Percentiles rank a stretch among this genome's conserved stretches.
These are phyloP conservation scores for Amiota minor DNA, from an alignment of 2,888 invertebrate genomes.

Conservation along the genomic window DNA sequence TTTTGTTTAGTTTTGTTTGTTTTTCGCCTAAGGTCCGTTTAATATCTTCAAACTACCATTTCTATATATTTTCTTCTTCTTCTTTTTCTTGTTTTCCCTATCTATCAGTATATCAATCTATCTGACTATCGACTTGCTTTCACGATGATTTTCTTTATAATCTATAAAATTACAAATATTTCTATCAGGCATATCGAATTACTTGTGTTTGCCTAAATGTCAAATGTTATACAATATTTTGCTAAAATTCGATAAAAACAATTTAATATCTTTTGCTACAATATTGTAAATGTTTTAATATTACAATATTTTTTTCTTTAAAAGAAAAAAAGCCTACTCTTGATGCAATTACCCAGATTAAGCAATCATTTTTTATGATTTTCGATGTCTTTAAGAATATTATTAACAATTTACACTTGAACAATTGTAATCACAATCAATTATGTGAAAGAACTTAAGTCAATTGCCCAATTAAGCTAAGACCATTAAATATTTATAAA, in stretches of 20 bases:
- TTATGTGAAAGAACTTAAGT: conserved; percentile 24
- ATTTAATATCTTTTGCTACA: too few relatives aligned
- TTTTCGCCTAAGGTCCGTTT: conserved; percentile 57
- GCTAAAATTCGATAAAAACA: too few relatives aligned
- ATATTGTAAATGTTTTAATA: too few relatives aligned
- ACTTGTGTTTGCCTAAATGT: conserved; percentile 50
- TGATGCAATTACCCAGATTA: too few relatives aligned
- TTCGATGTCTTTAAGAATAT: too few relatives aligned
- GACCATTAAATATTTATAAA: conserved; percentile 21
- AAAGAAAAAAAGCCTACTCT: too few relatives aligned
- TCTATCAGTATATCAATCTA: background rate
- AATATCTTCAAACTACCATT: conserved; percentile 41
- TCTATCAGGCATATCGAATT: conserved; percentile 56
- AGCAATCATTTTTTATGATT: too few relatives aligned
- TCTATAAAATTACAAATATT: conserved; percentile 59
- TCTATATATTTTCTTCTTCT: background rate
- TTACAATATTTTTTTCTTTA: too few relatives aligned
- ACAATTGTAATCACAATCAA: conserved; percentile 14
- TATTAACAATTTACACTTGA: background rate
- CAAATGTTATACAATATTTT: conserved; percentile 37
- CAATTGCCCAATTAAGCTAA: conserved; percentile 31
- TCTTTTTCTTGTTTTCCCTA: background rate
- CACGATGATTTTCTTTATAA: conserved; percentile 61
- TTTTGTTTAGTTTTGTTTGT: conserved; percentile 8
- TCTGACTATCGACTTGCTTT: background rate